These are phyloP conservation scores for Panurus biarmicus DNA, from an alignment of 2,113 vertebrate genomes.

Conservation along the genomic window DNA sequence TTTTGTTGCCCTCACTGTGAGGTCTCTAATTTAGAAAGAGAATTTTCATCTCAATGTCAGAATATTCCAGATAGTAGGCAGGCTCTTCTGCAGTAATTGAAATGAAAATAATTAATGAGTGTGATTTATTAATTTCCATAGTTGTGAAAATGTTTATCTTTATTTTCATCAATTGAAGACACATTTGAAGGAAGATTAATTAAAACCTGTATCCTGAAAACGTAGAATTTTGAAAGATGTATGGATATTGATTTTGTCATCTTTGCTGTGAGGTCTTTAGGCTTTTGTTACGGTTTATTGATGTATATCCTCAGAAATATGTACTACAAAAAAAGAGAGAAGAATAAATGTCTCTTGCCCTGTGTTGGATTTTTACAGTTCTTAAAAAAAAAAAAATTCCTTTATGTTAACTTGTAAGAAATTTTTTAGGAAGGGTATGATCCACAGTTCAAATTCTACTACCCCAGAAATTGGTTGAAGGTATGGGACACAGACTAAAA, in stretches of 20 bases:
- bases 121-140: not conserved
- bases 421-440: not conserved
- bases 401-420: not conserved
- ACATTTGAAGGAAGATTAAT: not conserved
- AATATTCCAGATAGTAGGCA: not conserved
- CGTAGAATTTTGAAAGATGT: not conserved
- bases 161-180: not conserved
- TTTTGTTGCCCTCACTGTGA: not conserved
- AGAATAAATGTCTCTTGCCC: accelerated
- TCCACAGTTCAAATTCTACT: not conserved
- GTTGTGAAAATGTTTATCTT: not conserved
- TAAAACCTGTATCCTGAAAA: not conserved
- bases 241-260: not conserved
- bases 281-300: not conserved
- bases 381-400: not conserved
- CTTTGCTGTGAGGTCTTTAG: not conserved
- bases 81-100: not conserved
- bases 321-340: not conserved
- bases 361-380: not conserved
- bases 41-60: not conserved
- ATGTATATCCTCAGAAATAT: not conserved
- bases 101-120: not conserved
- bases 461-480: not conserved
- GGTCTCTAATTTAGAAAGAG: not conserved
- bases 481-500: not conserved